Base-by-base conservation (phyloP, 2,113 vertebrate species). In the Ascaphus truei region DNA sequence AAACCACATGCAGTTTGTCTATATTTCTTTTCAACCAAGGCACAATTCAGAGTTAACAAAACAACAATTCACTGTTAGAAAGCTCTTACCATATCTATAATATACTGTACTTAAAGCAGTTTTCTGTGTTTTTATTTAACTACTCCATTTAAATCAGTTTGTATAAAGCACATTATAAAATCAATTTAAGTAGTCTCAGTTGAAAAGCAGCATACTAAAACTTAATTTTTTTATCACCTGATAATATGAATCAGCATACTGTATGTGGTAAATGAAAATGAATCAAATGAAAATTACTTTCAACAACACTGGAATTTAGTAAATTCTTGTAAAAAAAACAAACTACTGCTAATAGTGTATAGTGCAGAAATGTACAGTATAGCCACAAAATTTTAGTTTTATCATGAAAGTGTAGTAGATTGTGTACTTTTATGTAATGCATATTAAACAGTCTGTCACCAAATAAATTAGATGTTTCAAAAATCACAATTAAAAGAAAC, bases 71-170 rank as follows among this genome's bases (percentile, higher is more conserved):
- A 73, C 41, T 73, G 64, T 81, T 77, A 78, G 73, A 85, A 85
- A 83, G 74, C 61, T 79, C 73, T 84, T 84, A 78, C 82, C 84
- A 74, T 66, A 78, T 59, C 52, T 6, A 62, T 36, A 68, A 68
- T 68, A 68, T 68, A 36, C 4, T 68, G 6, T 72, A 74, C 61
- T 73, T 80, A 80, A 82, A 72, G 43, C 61, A 73, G 41, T 66
- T 36, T 0, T 72, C 51, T 72, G 1, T 65, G 5, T 65, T 88
- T 84, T 84, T 72, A 62, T 68, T 81, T 80, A 82, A 75, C 68
- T 81, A 62, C 36, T 85, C 26, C 48, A 76, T 80, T 85, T 79
- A 18, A 79, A 87, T 82, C 65, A 39, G 7, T 83, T 81, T 80
- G 18, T 76, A 76, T 74, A 75, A 79, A 80, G 27, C 34, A 59